Evolutionary conservation across 1,140 invertebrate species (phyloP).

Genomic region (Psix sp.): DNA sequence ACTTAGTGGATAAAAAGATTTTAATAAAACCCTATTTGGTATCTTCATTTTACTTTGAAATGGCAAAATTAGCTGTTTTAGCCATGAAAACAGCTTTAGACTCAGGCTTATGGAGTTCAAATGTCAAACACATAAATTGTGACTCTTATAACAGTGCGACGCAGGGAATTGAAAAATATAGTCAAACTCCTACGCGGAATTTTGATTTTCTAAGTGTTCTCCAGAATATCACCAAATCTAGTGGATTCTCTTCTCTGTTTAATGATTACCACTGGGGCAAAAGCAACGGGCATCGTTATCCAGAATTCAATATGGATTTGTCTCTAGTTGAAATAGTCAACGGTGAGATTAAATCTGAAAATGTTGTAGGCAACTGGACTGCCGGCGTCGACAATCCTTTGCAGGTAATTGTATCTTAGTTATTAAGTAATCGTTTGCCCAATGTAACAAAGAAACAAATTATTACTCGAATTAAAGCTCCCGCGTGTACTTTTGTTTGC

Average conservation of each 20-base stretch:
- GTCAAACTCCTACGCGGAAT: constrained; percentile 80
- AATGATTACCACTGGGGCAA: constrained; percentile 68
- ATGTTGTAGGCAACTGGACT: constrained; percentile 65
- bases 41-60: constrained; percentile 91
- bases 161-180: constrained; percentile 6
- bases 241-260: constrained; percentile 63
- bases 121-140: constrained; percentile 83
- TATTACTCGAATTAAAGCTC: too few relatives aligned
- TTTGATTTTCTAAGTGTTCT: constrained; percentile 79
- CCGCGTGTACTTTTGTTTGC: too few relatives aligned
- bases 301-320: constrained; percentile 64
- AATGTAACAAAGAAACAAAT: too few relatives aligned
- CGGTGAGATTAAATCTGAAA: constrained; percentile 45
- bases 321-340: constrained; percentile 65
- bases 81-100: constrained; percentile 84
- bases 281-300: constrained; percentile 66
- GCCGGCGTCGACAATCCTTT: constrained; percentile 56
- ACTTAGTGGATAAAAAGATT: constrained; percentile 28
- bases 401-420: background rate
- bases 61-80: constrained; percentile 84
- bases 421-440: too few relatives aligned
- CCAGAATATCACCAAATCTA: constrained; percentile 69
- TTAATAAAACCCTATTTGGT: constrained; percentile 68
- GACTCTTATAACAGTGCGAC: constrained; percentile 84
- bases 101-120: constrained; percentile 82